Evolutionary conservation across 2,888 invertebrate species (phyloP).

Genomic region (Urechis unicinctus): DNA sequence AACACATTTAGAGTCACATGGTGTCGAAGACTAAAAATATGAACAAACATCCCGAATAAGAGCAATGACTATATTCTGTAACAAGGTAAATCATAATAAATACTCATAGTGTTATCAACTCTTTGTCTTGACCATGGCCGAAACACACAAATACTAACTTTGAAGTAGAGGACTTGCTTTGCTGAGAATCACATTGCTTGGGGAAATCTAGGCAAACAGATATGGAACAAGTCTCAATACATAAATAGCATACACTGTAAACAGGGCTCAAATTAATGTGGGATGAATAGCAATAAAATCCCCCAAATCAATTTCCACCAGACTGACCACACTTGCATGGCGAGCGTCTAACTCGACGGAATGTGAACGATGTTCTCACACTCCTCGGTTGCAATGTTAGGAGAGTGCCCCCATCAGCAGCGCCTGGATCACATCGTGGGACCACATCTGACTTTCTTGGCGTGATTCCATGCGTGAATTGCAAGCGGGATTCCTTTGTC

Average conservation of each 20-base stretch:
- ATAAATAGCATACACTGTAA: no score
- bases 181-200: constrained; percentile 64
- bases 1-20: no score
- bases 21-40: no score
- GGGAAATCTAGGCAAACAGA: constrained; percentile 16
- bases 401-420: background rate
- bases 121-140: background rate
- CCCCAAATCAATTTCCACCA: no score
- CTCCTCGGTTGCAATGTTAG: constrained; percentile 52
- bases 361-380: constrained; percentile 75
- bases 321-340: constrained; percentile 37
- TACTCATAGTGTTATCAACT: no score
- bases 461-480: constrained; percentile 60
- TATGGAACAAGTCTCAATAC: no score
- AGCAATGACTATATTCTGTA: no score
- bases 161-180: no score
- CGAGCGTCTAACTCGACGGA: constrained; percentile 57
- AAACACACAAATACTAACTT: background rate
- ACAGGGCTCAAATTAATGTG: no score
- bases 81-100: no score
- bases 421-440: constrained; percentile 35
- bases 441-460: constrained; percentile 74
- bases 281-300: no score
- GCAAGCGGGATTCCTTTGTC: constrained; percentile 66
- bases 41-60: no score